Conservation (phyloP, 2,113 vertebrate genomes). For the Raphicerus campestris region DNA sequence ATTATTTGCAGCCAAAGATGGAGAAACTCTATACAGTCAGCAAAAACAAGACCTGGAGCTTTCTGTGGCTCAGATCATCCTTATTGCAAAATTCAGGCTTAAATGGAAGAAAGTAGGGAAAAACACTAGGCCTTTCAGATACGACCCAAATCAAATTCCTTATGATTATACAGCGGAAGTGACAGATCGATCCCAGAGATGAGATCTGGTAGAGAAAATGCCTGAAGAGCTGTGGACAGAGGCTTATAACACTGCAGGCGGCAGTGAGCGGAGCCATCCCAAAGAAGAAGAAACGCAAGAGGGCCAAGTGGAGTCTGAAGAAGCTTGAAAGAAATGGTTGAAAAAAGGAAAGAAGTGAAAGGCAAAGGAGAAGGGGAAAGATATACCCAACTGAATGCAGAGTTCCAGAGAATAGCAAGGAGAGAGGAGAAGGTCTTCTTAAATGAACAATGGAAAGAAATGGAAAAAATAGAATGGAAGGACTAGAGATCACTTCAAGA, state of each 20-base stretch:
- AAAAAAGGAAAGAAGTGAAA: not conserved
- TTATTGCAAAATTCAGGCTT: not conserved
- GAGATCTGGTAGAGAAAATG: not conserved
- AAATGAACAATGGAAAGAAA: not conserved
- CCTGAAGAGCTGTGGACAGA: not conserved
- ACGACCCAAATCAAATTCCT: not conserved
- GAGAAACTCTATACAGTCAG: not conserved
- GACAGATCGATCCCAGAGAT: not conserved
- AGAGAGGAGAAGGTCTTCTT: not conserved
- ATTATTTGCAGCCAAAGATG: not conserved
- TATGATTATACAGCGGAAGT: not conserved
- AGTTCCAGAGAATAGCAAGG: not conserved
- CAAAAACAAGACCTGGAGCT: not conserved
- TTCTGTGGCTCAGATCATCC: not conserved
- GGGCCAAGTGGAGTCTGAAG: not conserved
- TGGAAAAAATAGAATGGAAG: not conserved
- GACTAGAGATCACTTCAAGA: not conserved
- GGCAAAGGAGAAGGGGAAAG: not conserved
- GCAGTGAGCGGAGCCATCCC: not conserved
- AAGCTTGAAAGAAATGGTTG: not conserved
- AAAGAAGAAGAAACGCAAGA: not conserved
- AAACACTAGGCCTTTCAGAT: not conserved
- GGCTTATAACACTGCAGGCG: not conserved
- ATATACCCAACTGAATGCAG: not conserved
- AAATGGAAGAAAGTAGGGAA: not conserved